Evolutionary conservation across 2,797 vertebrate genomes (phyloP).

Genomic region (Phataginus tricuspis): DNA sequence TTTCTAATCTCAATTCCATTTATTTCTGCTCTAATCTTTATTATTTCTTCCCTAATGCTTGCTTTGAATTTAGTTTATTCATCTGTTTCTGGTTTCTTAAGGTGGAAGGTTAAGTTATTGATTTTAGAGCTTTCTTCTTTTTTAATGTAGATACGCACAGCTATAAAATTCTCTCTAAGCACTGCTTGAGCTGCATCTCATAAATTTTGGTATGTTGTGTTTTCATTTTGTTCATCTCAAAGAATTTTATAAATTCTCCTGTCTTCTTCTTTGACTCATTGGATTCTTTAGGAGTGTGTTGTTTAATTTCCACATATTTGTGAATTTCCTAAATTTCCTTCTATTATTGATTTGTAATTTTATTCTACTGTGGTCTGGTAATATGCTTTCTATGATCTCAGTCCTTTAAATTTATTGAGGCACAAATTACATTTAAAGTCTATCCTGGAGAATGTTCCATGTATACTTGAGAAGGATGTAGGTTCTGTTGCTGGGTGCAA

Average conservation of each 20-base stretch:
- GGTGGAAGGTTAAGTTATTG: neutral
- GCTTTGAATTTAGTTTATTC: neutral
- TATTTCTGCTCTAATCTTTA: neutral
- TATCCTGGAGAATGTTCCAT: neutral
- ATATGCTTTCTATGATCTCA: neutral
- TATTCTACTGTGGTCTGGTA: neutral
- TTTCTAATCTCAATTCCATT: neutral
- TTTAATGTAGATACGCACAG: neutral
- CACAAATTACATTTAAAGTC: neutral
- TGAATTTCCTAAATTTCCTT: neutral
- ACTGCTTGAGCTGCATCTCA: neutral
- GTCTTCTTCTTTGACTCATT: neutral
- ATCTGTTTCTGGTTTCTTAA: neutral
- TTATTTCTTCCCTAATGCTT: neutral
- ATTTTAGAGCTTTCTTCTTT: neutral
- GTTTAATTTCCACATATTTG: neutral
- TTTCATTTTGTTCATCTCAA: neutral
- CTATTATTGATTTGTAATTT: neutral
- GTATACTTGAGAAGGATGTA: neutral
- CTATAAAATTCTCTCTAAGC: neutral
- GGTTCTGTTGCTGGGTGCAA: neutral
- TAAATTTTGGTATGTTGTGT: neutral
- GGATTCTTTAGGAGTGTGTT: neutral
- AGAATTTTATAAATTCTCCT: neutral
- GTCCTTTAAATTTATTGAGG: neutral